Evolutionary conservation across 2,113 vertebrate species (phyloP), one percentile per base, ranked within the genome.

Genomic region (Camelus dromedarius): DNA sequence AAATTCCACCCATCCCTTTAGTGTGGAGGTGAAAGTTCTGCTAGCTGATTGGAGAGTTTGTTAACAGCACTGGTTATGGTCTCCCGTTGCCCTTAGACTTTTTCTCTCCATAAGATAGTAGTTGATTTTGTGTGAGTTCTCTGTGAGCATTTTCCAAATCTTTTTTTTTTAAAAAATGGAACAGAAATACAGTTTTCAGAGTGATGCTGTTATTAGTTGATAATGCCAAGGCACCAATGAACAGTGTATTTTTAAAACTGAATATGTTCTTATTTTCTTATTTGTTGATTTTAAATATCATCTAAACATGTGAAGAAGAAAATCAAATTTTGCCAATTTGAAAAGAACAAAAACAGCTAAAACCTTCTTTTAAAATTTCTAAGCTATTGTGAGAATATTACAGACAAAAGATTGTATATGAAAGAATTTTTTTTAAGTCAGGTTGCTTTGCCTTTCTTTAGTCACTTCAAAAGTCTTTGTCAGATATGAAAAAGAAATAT

Each of bases 401-500:
- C 96, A 97, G 95, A 97, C 95, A 97, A 97, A 97, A 94, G 95
- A 97, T 93, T 97, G 82, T 94, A 96, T 89, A 93, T 93, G 93
- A 96, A 97, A 95, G 73, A 94, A 35, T 64, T 89, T 96, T 97
- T 84, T 26, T 6, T 46, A 96, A 98, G 89, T 96, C 77, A 97
- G 77, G 54, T 96, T 95, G 69, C 91, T 95, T 85, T 93, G 91
- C 94, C 75, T 97, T 97, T 97, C 95, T 96, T 96, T 97, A 96
- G 92, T 95, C 73, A 95, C 95, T 96, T 98, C 96, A 94, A 77
- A 97, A 96, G 93, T 97, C 96, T 97, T 97, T 98, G 96, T 97
- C 97, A 98, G 97, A 91, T 97, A 87, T 96, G 75, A 97, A 97
- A 96, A 97, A 95, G 94, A 97, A 96, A 96, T 96, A 94, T 93